These are phyloP conservation scores for Lemur catta DNA, from an alignment of 2,797 vertebrate genomes.

Conservation along the genomic window DNA sequence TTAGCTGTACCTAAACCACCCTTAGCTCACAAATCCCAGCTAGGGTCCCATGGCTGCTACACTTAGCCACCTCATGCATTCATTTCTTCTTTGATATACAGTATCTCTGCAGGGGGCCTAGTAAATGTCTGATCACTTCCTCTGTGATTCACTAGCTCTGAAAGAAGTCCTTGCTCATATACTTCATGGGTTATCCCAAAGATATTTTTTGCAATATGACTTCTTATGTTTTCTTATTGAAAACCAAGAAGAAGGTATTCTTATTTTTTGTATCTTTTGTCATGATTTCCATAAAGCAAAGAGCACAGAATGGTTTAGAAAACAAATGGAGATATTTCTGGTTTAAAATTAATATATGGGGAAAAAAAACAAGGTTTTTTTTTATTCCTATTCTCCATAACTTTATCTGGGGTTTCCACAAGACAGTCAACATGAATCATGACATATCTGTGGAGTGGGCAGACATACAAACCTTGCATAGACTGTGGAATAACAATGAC, in stretches of 20 bases:
- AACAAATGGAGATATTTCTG: neutral
- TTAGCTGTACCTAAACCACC: neutral
- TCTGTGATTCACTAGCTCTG: neutral
- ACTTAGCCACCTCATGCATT: neutral
- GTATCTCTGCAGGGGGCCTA: neutral
- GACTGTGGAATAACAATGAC: neutral
- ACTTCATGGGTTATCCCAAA: neutral
- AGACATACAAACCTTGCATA: neutral
- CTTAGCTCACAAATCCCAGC: neutral
- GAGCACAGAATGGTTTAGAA: neutral
- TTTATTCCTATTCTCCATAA: neutral
- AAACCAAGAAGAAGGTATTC: neutral
- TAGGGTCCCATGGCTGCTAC: neutral
- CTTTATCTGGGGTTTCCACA: neutral
- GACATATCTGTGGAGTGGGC: neutral
- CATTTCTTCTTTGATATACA: neutral
- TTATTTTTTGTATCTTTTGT: neutral
- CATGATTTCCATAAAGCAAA: neutral
- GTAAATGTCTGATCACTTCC: neutral
- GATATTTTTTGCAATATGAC: neutral
- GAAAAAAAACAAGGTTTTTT: neutral
- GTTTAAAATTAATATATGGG: neutral
- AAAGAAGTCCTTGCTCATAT: neutral
- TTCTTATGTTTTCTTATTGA: neutral
- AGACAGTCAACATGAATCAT: neutral